A percentile compares a stretch with the other conserved stretches of the same genome.
Evolutionary conservation across 2,888 invertebrate species (phyloP).

Genomic region (Nemotelus pantherinus): DNA sequence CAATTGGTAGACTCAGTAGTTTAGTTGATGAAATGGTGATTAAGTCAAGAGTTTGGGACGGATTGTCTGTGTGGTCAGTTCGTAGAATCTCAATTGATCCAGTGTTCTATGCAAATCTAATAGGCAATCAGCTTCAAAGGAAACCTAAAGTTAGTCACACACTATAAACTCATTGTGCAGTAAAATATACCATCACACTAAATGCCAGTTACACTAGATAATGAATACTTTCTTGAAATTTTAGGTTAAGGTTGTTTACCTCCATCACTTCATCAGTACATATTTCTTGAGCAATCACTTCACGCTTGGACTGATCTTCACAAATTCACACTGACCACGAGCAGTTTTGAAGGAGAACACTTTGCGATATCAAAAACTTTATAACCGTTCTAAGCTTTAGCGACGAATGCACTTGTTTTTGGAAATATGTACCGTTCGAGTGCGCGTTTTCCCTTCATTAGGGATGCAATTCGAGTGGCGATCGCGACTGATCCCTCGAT

Average conservation of each 20-base stretch:
- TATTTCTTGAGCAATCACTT: conserved; percentile 36
- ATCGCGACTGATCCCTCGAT: conserved; percentile 6
- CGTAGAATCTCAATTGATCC: no score
- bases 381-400: neutral
- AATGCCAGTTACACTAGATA: neutral
- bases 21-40: no score
- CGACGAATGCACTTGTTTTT: neutral
- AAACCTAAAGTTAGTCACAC: no score
- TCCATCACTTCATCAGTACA: neutral
- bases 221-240: conserved; percentile 20
- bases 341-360: neutral
- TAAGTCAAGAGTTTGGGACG: no score
- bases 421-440: conserved; percentile 2
- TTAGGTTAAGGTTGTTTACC: conserved; percentile 49
- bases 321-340: neutral
- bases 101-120: no score
- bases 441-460: conserved; percentile 25
- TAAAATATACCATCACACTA: no score
- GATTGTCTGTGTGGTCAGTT: no score
- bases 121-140: no score
- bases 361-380: neutral
- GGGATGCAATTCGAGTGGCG: conserved; percentile 11
- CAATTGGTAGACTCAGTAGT: no score
- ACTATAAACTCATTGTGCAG: no score
- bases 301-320: conserved; percentile 40